Percentiles rank a stretch among this genome's conserved stretches.
phyloP scores from a whole-genome alignment of 2,888 invertebrate genomes.

The Helicoverpa assulta region DNA sequence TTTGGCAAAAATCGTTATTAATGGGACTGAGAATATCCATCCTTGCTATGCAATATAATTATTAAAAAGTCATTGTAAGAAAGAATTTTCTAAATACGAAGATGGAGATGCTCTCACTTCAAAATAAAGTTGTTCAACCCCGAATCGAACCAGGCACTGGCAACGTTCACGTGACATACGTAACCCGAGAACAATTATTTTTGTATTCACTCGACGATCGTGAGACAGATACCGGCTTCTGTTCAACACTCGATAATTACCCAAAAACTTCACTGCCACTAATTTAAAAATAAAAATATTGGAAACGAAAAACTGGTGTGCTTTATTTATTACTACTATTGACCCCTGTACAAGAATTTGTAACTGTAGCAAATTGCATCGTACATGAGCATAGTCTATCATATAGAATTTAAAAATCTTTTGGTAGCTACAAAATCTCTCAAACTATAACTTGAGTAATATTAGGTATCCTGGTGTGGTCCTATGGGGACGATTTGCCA shows the following conservation, averaged over 20 bases:
- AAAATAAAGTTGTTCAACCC: constrained; percentile 44
- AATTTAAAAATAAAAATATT: constrained; percentile 90
- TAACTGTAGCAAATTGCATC: background rate
- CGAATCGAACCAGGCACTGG: constrained; percentile 32
- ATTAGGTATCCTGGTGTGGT: no score
- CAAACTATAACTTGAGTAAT: no score
- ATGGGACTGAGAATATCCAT: background rate
- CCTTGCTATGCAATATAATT: background rate
- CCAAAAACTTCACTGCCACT: constrained; percentile 90
- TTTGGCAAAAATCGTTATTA: background rate
- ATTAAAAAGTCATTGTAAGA: background rate
- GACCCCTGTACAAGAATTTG: background rate
- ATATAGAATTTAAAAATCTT: background rate
- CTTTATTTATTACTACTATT: constrained; percentile 37
- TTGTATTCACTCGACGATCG: constrained; percentile 73
- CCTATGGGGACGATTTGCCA: no score
- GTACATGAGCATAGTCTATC: background rate
- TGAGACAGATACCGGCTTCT: constrained; percentile 82
- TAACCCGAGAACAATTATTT: constrained; percentile 71
- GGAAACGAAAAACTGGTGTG: constrained; percentile 75
- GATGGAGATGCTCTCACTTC: constrained; percentile 36
- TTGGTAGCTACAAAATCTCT: background rate
- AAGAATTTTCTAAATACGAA: constrained; percentile 1
- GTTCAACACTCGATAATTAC: constrained; percentile 81
- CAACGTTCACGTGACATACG: constrained; percentile 55